Conservation (phyloP, 2,797 vertebrate genomes). For the Otolemur crassicaudatus region DNA sequence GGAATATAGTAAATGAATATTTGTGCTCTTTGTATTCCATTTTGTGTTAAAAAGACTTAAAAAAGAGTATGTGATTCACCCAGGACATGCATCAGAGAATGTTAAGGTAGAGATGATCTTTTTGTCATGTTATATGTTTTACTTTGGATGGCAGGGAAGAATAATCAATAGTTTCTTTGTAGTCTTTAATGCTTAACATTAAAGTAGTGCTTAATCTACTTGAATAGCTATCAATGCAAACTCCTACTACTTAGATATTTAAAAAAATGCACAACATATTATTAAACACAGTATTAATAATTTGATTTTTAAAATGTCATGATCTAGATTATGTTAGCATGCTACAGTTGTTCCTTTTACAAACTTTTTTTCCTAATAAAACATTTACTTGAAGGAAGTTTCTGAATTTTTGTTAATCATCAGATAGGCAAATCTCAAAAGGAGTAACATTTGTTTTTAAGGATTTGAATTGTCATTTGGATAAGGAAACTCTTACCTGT, state of each 20-base stretch:
- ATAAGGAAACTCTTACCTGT: background rate
- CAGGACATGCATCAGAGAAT: too few species aligned
- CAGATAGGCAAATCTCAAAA: conserved; percentile 48
- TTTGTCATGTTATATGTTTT: too few species aligned
- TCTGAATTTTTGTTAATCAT: conserved; percentile 40
- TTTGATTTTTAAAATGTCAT: conserved; percentile 60
- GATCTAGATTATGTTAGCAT: conserved; percentile 62
- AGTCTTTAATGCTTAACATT: background rate
- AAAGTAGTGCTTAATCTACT: conserved; percentile 58
- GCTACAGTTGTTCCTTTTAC: conserved; percentile 28
- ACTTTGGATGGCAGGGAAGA: too few species aligned
- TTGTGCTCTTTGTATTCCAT: too few species aligned
- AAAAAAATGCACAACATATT: background rate
- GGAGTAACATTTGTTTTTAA: conserved; percentile 39
- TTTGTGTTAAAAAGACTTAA: too few species aligned
- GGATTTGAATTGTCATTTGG: conserved; percentile 29
- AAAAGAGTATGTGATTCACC: too few species aligned
- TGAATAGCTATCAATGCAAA: conserved; percentile 60
- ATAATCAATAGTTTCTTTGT: background rate
- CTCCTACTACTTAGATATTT: conserved; percentile 15
- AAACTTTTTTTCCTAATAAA: conserved; percentile 46
- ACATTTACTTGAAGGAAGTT: conserved; percentile 47
- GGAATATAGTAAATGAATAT: background rate
- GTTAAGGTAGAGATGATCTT: too few species aligned
- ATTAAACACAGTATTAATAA: conserved; percentile 57